Evolutionary conservation across 2,797 vertebrate species (phyloP), one percentile per base, ranked within the genome.

Genomic region (Hypotaenidia okinawae): DNA sequence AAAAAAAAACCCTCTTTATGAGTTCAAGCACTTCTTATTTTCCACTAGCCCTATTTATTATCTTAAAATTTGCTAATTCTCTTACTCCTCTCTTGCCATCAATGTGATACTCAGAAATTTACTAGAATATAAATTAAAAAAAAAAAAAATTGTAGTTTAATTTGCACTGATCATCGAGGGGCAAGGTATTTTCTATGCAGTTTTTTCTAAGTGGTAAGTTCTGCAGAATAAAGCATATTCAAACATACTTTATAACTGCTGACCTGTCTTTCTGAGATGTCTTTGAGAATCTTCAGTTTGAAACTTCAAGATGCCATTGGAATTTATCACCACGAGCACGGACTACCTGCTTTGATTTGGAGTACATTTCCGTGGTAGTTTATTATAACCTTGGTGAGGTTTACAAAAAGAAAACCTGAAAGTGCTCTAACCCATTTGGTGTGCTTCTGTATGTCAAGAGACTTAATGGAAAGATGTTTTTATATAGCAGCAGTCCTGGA

Each of bases 11-110:
- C 43, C 0, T 33, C 25, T 87, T 75, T 85, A 49, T 83, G 51
- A 86, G 45, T 90, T 94, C 58, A 94, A 78, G 28, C 74, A 64
- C 49, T 70, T 37, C 28, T 28, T 84, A 35, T 58, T 95, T 94
- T 94, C 84, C 33, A 75, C 33, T 64, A 75, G 21, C 24, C 54
- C 33, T 69, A 13, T 9, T 88, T 91, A 54, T 72, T 90, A 81
- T 13, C 30, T 86, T 86, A 58, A 73, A 89, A 86, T 72, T 57
- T 70, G 49, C 16, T 72, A 4, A 7, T 70, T 91, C 28, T 75
- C 54, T 54, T 90, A 55, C 72, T 78, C 90, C 94, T 87, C 66
- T 75, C 51, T 84, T 45, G 27, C 32, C 21, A 69, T 84, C 32
- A 77, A 21, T 91, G 61, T 3, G 5, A 13, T 5, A 19, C 8